A percentile compares a stretch with the other conserved stretches of the same genome.
These are phyloP conservation scores for Cacatua alba DNA, from an alignment of 2,113 vertebrate genomes.

Conservation along the genomic window DNA sequence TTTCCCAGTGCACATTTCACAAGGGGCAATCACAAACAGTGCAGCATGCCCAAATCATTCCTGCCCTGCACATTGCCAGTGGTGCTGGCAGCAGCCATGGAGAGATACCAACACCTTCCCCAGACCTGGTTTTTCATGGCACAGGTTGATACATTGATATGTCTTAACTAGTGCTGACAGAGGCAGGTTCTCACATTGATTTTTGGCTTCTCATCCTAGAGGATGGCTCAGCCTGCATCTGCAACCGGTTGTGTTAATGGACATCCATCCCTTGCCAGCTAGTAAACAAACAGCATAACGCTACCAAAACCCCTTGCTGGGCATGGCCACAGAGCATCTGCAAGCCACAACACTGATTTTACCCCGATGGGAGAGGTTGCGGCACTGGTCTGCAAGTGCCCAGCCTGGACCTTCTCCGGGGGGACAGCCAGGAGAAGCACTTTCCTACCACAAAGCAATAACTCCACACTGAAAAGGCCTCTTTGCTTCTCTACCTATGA, in stretches of 20 bases:
- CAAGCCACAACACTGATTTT: not conserved
- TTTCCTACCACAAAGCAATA: not conserved
- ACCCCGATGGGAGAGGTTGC: not conserved
- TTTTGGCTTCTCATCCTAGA: not conserved
- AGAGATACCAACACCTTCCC: not conserved
- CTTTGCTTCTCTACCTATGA: not conserved
- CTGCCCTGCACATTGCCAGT: not conserved
- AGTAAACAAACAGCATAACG: not conserved
- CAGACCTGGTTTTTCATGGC: not conserved
- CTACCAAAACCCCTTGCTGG: not conserved
- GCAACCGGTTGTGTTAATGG: not conserved
- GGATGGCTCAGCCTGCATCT: not conserved
- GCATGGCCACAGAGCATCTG: not conserved
- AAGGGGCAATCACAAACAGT: accelerated
- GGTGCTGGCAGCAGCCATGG: not conserved
- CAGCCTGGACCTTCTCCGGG: not conserved
- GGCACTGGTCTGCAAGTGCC: not conserved
- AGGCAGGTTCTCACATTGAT: not conserved
- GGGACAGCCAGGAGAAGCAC: accelerated
- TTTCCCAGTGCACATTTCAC: not conserved
- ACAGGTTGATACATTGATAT: not conserved
- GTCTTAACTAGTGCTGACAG: not conserved
- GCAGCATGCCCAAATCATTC: accelerated
- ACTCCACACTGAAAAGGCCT: not conserved
- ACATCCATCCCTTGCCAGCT: not conserved